Evolutionary conservation across 2,797 vertebrate species (phyloP).

Genomic region (Ctenochaetus hawaiiensis): DNA sequence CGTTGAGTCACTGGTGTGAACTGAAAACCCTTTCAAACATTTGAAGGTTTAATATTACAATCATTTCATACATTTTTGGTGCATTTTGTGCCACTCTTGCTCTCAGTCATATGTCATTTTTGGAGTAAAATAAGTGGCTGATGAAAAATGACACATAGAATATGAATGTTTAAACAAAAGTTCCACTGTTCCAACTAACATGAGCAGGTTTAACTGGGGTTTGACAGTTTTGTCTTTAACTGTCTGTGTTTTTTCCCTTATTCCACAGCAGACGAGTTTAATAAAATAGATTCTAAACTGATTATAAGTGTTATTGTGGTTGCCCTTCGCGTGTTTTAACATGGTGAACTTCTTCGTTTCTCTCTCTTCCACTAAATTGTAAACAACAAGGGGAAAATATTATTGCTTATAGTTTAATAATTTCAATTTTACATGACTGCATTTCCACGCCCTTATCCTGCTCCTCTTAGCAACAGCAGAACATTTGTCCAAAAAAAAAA

Average conservation of each 20-base stretch:
- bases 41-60: neutral
- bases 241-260: neutral
- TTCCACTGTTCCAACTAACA: neutral
- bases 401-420: neutral
- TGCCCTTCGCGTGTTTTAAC: neutral
- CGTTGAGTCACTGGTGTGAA: slow-evolving; percentile 1
- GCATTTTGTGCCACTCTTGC: neutral
- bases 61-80: neutral
- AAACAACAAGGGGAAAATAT: neutral
- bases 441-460: neutral
- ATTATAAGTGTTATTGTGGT: neutral
- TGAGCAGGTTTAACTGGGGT: slow-evolving; percentile 5
- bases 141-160: neutral
- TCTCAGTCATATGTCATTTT: neutral
- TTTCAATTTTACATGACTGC: neutral
- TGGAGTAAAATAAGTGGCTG: neutral
- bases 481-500: no score
- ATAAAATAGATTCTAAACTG: neutral
- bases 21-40: neutral
- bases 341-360: neutral
- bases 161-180: no score
- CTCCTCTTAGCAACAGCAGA: neutral
- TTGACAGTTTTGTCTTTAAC: neutral
- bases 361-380: neutral
- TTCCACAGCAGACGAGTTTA: neutral